These are phyloP conservation scores for Ptiloglossa arizonensis DNA, from an alignment of 1,140 invertebrate genomes.

Conservation along the genomic window DNA sequence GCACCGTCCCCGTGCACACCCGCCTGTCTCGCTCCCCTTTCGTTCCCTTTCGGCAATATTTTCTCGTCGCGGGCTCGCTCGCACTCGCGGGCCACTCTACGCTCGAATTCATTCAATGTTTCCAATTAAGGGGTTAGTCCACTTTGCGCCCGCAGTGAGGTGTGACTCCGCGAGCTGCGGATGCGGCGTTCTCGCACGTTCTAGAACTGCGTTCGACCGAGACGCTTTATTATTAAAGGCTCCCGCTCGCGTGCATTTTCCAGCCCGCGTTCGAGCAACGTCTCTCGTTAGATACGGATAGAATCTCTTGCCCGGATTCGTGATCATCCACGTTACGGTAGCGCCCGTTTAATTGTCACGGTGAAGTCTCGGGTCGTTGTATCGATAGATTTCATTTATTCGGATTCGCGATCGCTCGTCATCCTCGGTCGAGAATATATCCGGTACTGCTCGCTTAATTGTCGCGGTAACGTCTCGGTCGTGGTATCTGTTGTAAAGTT, in stretches of 20 bases:
- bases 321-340: too few species aligned
- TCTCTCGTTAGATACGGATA: too few species aligned
- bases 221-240: constrained; percentile 60
- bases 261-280: too few species aligned
- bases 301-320: too few species aligned
- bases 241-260: constrained; percentile 23
- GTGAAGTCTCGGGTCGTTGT: too few species aligned
- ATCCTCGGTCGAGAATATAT: too few species aligned
- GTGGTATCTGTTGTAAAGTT: too few species aligned
- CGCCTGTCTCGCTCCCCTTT: constrained; percentile 19
- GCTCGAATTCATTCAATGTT: constrained; percentile 67
- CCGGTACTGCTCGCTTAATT: too few species aligned
- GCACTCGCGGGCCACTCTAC: constrained; percentile 26
- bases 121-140: constrained; percentile 68
- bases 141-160: constrained; percentile 67
- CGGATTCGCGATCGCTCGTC: too few species aligned
- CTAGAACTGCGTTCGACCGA: constrained; percentile 65
- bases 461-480: too few species aligned
- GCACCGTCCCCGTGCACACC: constrained; percentile 44
- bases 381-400: too few species aligned
- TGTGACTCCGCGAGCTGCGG: constrained; percentile 59
- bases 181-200: constrained; percentile 65
- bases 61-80: constrained; percentile 27
- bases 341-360: too few species aligned
- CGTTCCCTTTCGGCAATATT: constrained; percentile 4